These are phyloP conservation scores for Paragorgia papillata DNA, from an alignment of 92 coral and sea anemone species.

Conservation along the genomic window DNA sequence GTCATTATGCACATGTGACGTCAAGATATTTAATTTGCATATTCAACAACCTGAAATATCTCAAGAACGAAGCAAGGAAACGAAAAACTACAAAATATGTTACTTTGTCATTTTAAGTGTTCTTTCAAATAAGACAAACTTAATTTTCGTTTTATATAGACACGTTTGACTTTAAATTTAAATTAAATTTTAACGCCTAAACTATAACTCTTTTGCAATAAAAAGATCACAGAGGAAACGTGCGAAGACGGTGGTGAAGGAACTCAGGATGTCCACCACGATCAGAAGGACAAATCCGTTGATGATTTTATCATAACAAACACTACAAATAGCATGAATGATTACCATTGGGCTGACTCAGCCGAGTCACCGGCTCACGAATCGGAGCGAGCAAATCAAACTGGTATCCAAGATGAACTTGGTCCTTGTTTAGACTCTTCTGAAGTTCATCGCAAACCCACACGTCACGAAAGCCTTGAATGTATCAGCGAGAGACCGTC, in stretches of 20 bases:
- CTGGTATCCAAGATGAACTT: no score
- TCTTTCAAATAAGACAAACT: no score
- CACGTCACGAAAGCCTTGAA: constrained; percentile 76
- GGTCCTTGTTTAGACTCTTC: not conserved
- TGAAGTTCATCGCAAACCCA: constrained; percentile 54
- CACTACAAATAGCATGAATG: not conserved
- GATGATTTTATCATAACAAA: not conserved
- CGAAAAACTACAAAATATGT: no score
- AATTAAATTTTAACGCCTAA: not conserved
- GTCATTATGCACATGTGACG: no score
- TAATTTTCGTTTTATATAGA: no score
- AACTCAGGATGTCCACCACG: not conserved
- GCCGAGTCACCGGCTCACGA: not conserved
- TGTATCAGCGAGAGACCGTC: constrained; percentile 34
- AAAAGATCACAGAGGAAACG: not conserved
- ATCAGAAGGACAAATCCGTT: not conserved
- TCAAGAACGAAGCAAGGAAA: no score
- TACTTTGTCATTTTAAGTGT: no score
- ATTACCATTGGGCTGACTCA: not conserved
- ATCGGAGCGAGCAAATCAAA: not conserved
- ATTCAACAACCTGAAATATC: no score
- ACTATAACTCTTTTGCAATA: not conserved
- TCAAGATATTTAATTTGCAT: no score
- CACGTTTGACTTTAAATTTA: no score
- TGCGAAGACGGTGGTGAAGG: not conserved